These are phyloP conservation scores for Tinamus major DNA, from an alignment of 2,797 vertebrate genomes.

Conservation along the genomic window DNA sequence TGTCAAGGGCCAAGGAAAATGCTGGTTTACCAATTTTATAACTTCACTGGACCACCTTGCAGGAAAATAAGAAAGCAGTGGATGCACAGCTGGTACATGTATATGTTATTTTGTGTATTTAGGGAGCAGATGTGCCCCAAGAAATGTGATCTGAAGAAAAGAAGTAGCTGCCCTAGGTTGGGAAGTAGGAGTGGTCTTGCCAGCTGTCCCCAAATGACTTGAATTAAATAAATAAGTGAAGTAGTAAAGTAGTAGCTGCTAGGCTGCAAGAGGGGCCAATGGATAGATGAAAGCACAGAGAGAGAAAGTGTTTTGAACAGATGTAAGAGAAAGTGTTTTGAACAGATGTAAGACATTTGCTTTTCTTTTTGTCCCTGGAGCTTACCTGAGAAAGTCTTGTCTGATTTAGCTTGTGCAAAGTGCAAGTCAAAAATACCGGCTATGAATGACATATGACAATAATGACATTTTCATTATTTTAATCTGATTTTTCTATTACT, in stretches of 20 bases:
- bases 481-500: background rate
- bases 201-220: background rate
- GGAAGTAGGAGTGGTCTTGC: background rate
- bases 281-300: background rate
- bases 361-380: background rate
- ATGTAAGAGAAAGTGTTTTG: background rate
- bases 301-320: background rate
- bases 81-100: rapidly evolving
- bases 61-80: background rate
- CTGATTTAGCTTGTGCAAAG: background rate
- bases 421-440: background rate
- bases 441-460: background rate
- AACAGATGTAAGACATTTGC: background rate
- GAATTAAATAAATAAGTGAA: background rate
- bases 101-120: rapidly evolving
- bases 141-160: background rate
- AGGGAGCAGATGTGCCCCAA: background rate
- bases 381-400: background rate
- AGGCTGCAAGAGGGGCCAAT: rapidly evolving
- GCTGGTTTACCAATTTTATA: background rate
- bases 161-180: background rate
- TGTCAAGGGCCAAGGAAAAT: background rate
- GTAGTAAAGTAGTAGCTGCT: background rate
- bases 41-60: background rate
- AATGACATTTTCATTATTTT: background rate